Conservation (phyloP, 1,140 invertebrate genomes). For the Drosophila lacteicornis region DNA sequence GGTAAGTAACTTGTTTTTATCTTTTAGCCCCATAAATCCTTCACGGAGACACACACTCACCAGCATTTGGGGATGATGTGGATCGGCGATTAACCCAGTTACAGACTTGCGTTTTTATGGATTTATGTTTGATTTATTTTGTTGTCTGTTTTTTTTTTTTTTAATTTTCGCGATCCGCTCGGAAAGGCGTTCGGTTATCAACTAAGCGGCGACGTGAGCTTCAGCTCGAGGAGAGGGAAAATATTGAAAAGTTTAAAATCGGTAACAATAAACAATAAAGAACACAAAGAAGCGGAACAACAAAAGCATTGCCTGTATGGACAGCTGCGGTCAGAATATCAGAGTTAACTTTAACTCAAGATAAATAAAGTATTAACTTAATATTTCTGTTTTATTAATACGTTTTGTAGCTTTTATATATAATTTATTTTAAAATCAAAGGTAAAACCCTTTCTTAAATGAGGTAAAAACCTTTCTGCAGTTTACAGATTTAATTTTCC, state of each 20-base stretch:
- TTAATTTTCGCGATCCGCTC: slow-evolving; percentile 40
- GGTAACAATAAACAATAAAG: slow-evolving; percentile 24
- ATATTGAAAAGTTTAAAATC: slow-evolving; percentile 25
- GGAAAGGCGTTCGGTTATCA: slow-evolving; percentile 57
- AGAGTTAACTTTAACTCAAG: neutral
- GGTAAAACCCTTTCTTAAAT: no score
- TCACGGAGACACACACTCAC: slow-evolving; percentile 13
- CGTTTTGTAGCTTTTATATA: no score
- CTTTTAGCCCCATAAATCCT: slow-evolving; percentile 7
- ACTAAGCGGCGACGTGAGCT: slow-evolving; percentile 63
- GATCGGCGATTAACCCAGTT: slow-evolving; percentile 4
- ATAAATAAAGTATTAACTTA: neutral
- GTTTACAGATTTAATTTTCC: no score
- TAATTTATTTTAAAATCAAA: no score
- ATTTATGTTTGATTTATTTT: neutral
- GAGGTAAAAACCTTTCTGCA: no score
- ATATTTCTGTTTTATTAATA: no score
- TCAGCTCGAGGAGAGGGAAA: slow-evolving; percentile 30
- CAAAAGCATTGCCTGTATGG: slow-evolving; percentile 3
- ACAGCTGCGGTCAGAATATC: slow-evolving; percentile 13
- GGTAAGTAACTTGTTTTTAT: slow-evolving; percentile 7
- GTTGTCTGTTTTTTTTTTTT: neutral
- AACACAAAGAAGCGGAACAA: slow-evolving; percentile 19
- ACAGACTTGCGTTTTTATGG: neutral
- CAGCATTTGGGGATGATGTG: neutral